Evolutionary conservation across 2,888 invertebrate species (phyloP).

Genomic region (Drosophila imparisetae): DNA sequence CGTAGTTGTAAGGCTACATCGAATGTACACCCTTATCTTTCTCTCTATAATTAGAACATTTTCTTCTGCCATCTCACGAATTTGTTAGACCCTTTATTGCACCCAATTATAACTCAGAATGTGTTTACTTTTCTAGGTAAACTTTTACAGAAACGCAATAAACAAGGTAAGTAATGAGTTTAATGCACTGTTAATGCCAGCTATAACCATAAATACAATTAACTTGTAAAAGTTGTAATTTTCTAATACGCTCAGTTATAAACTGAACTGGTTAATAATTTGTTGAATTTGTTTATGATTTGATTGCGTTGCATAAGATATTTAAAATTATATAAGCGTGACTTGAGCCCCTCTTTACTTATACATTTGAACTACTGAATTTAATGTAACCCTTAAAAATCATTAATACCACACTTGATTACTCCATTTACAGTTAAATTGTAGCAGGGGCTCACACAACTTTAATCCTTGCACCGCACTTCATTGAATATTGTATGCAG

Average conservation of each 20-base stretch:
- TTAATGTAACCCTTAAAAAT: neutral
- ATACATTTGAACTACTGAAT: neutral
- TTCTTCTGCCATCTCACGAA: neutral
- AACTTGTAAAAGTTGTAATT: neutral
- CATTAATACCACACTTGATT: neutral
- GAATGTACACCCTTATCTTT: neutral
- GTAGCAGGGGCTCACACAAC: neutral
- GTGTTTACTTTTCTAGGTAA: conserved; percentile 7
- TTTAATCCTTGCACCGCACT: neutral
- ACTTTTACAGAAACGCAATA: conserved; percentile 23
- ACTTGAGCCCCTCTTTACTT: neutral
- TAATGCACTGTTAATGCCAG: conserved; percentile 31
- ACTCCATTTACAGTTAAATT: neutral
- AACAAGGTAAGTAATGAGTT: conserved; percentile 29
- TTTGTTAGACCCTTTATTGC: neutral
- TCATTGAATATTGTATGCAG: conserved; percentile 14
- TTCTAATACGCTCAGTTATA: neutral
- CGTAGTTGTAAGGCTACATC: neutral
- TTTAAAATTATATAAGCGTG: neutral
- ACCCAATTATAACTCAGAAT: conserved; percentile 10
- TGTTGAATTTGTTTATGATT: neutral
- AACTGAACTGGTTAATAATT: neutral
- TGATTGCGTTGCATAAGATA: neutral
- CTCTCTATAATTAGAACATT: neutral
- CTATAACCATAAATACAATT: conserved; percentile 8